Conservation (phyloP, 1,140 invertebrate species). For the Dreissena polymorpha region DNA sequence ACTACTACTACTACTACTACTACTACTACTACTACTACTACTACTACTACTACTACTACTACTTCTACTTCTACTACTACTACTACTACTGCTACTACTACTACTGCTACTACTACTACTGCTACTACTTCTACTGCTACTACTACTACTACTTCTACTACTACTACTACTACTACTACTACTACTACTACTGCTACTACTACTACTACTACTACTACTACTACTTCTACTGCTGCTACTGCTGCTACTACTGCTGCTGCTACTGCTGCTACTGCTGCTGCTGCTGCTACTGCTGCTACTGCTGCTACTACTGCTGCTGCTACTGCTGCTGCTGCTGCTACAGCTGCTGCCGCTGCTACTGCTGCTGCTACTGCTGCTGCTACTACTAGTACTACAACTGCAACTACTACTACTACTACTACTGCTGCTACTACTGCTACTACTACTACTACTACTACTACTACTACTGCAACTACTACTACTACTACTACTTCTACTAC, state of each 20-base stretch:
- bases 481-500: slow-evolving; percentile 18
- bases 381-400: too few species aligned
- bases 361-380: slow-evolving; percentile 7
- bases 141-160: background rate
- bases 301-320: slow-evolving; percentile 15
- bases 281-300: slow-evolving; percentile 23
- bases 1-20: slow-evolving; percentile 8
- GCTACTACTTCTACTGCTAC: background rate
- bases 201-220: slow-evolving; percentile 22
- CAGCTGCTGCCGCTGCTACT: too few species aligned
- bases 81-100: too few species aligned
- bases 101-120: too few species aligned
- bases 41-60: too few species aligned
- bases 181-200: background rate
- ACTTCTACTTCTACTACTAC: too few species aligned
- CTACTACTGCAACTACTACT: too few species aligned
- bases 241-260: slow-evolving; percentile 22
- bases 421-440: slow-evolving; percentile 6
- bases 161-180: background rate
- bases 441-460: background rate
- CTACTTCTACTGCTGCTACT: slow-evolving; percentile 27
- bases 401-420: too few species aligned
- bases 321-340: slow-evolving; percentile 7
- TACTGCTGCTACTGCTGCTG: slow-evolving; percentile 21
- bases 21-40: too few species aligned